Base-by-base conservation (phyloP, 2,113 vertebrate genomes). In the Proterorhinus semilunaris region DNA sequence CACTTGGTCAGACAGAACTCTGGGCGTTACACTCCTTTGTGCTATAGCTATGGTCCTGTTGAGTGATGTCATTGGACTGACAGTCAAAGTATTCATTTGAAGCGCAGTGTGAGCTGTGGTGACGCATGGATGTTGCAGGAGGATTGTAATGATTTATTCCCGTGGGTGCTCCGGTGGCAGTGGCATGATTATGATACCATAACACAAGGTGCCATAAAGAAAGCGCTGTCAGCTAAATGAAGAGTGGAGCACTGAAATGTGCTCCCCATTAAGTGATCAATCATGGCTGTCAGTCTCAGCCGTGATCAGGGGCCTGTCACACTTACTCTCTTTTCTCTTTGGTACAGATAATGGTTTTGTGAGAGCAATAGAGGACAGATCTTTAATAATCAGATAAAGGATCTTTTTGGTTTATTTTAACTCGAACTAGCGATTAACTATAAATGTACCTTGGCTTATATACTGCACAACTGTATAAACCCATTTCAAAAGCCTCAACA, bases 221-320 rank as follows among this genome's bases (percentile, higher is more conserved):
- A 86, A 88, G 82, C 49, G 71, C 79, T 88, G 86, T 89, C 88
- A 84, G 76, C 84, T 83, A 80, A 89, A 90, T 87, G 87, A 91
- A 70, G 71, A 88, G 78, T 73, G 52, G 84, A 81, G 76, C 10
- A 49, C 63, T 17, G 61, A 80, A 82, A 88, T 81, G 78, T 80
- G 79, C 72, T 65, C 1, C 27, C 65, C 85, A 61, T 80, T 69
- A 83, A 63, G 81, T 66, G 62, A 89, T 90, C 86, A 84, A 89
- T 90, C 90, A 89, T 68, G 48, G 48, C 79, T 83, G 87, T 84
- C 90, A 81, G 45, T 62, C 71, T 47, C 4, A 52, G 2, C 9
- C 74, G 67, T 67, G 3, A 80, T 83, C 83, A 81, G 76, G 55
- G 76, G 68, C 71, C 84, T 71, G 84, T 87, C 83, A 68, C 68